Evolutionary conservation across 2,888 invertebrate genomes (phyloP), one percentile per base, ranked within the genome.

Genomic region (Torymus aiolomorphi): DNA sequence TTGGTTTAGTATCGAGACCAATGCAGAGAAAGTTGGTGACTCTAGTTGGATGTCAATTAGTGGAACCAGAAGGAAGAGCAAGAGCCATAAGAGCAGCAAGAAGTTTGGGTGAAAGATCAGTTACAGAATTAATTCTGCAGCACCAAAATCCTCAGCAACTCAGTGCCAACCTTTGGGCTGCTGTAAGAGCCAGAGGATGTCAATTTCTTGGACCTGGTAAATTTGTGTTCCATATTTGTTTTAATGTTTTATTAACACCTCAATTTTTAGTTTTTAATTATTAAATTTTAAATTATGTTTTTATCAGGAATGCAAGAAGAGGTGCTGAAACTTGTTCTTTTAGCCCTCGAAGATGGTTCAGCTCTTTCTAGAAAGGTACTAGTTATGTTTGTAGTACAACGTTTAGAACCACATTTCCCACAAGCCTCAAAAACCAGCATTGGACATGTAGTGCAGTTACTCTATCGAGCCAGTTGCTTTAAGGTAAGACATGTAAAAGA

Each of bases 351-450:
- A 90, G 98, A 99, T 91, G 98, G 98, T 12, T 97, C 97, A 0
- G 97, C 97, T 3, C 91, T 98, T 82, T 98, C 97, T 0, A 93
- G 97, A 83, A 97, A 97, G 92, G 97, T 97, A 69, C 92, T 99
- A 86, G 99, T 99, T 82, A 97, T 99, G 97, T 99, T 98, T 92
- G 98, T 99, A 65, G 98, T 99, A 82, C 98, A 99, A 91, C 94
- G 97, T 87, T 92, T 99, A 84, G 97, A 97, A 90, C 97, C 98
- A 65, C 97, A 98, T 90, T 97, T 97, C 91, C 96, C 97, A 0
- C 97, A 97, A 92, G 98, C 98, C 78, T 98, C 98, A 20, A 99
- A 99, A 92, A 99, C 99, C 51, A 98, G 98, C 89, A 98, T 99
- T 89, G 99, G 99, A 13, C 99, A 99, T 91, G 99, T 99, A 63